Conservation (phyloP, 1,140 invertebrate species). For the Drosophila dunni region DNA sequence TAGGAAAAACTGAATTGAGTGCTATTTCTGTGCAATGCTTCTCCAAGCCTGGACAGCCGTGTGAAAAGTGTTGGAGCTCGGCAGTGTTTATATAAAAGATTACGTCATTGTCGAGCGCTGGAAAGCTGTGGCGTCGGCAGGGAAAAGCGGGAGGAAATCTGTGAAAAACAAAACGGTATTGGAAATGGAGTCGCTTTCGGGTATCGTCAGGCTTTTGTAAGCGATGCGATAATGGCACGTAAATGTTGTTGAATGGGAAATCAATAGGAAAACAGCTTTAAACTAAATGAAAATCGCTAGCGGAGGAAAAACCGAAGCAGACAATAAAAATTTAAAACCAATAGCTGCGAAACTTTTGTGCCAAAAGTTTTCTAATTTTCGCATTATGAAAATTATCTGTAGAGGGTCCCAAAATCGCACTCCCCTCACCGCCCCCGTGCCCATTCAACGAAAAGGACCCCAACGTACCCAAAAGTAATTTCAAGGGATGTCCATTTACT, state of each 20-base stretch:
- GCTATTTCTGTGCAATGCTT: slow-evolving; percentile 57
- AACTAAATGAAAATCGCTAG: slow-evolving; percentile 16
- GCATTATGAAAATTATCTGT: slow-evolving; percentile 76
- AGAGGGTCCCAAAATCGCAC: slow-evolving; percentile 25
- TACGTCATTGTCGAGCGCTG: slow-evolving; percentile 49
- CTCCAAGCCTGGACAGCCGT: slow-evolving; percentile 55
- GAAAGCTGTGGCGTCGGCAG: slow-evolving; percentile 26
- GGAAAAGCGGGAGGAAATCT: too few relatives aligned
- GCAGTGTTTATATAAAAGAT: slow-evolving; percentile 79
- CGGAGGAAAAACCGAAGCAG: background rate
- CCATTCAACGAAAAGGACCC: background rate
- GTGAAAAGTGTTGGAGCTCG: slow-evolving; percentile 58
- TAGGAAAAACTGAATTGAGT: background rate
- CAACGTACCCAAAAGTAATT: slow-evolving; percentile 52
- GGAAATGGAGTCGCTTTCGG: slow-evolving; percentile 43
- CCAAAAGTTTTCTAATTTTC: slow-evolving; percentile 78
- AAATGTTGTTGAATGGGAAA: slow-evolving; percentile 70
- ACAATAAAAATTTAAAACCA: slow-evolving; percentile 61
- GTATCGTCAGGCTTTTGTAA: slow-evolving; percentile 50
- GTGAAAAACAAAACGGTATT: slow-evolving; percentile 56
- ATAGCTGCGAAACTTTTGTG: slow-evolving; percentile 37
- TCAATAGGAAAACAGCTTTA: slow-evolving; percentile 65
- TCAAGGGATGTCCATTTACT: slow-evolving; percentile 34
- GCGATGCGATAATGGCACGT: slow-evolving; percentile 67
- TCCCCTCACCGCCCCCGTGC: too few relatives aligned